Percentiles rank a stretch among this genome's conserved stretches.
Conservation (phyloP, 92 coral and sea anemone genomes). For the Siderastrea radians region DNA sequence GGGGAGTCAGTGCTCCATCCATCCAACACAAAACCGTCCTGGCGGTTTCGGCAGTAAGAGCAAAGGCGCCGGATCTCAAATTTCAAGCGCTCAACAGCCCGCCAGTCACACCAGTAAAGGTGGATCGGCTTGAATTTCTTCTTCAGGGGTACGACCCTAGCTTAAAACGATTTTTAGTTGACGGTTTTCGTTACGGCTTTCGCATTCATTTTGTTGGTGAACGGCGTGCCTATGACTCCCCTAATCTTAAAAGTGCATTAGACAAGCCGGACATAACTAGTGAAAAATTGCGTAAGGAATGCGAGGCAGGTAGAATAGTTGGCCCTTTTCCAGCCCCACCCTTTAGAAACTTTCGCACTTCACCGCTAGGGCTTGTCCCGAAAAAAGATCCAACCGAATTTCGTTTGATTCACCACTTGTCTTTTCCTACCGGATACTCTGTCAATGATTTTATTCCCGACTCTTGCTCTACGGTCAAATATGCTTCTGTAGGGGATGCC, state of each 20-base stretch:
- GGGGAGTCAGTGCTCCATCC: not conserved
- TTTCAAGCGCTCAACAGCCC: conserved; percentile 7
- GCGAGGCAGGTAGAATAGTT: conserved; percentile 29
- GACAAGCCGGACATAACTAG: not conserved
- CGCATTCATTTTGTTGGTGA: conserved; percentile 26
- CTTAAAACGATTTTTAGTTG: not conserved
- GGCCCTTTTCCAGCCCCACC: conserved; percentile 53
- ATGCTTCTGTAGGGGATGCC: conserved; percentile 62
- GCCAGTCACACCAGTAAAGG: conserved; percentile 46
- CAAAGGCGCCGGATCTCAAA: not conserved
- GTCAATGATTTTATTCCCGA: conserved; percentile 57
- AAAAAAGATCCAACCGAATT: conserved; percentile 50
- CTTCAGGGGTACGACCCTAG: conserved; percentile 1
- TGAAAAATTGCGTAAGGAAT: conserved; percentile 34
- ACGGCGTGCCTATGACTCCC: not conserved
- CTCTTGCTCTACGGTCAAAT: conserved; percentile 29
- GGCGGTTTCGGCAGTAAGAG: not conserved
- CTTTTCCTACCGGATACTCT: conserved; percentile 53
- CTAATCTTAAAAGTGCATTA: not conserved
- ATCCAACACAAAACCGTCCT: not conserved
- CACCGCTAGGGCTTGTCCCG: conserved; percentile 59
- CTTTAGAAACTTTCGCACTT: conserved; percentile 22
- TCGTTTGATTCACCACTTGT: conserved; percentile 59
- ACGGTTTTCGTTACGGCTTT: conserved; percentile 43
- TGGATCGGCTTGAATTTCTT: conserved; percentile 9